Conservation (phyloP, 2,797 vertebrate genomes). For the Hippopotamyrus pictus region DNA sequence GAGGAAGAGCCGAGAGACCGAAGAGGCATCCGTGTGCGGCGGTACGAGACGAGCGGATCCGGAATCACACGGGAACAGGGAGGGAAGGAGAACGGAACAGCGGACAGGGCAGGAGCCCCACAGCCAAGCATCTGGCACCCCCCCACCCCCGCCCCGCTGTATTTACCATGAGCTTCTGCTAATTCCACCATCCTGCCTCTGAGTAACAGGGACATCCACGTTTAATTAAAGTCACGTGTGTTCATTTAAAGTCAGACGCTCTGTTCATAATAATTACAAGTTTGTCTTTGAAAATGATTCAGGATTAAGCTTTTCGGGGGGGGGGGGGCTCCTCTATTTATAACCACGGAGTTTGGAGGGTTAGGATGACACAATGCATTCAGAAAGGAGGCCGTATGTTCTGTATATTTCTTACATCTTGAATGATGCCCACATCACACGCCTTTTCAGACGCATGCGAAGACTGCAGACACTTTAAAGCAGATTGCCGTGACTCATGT, state of each 20-base stretch:
- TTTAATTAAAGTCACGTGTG: background rate
- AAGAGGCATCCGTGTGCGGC: background rate
- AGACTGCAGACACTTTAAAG: background rate
- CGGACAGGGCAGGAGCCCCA: background rate
- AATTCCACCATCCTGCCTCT: background rate
- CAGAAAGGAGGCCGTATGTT: background rate
- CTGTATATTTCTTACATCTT: background rate
- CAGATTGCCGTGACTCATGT: background rate
- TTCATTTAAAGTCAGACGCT: background rate
- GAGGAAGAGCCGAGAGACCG: background rate
- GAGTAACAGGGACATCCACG: background rate
- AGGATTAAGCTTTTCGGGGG: background rate
- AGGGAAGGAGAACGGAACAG: no score
- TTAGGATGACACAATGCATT: background rate
- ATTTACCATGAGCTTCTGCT: background rate
- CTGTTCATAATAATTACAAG: background rate
- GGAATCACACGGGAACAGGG: background rate
- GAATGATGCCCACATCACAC: background rate
- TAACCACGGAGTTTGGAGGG: background rate
- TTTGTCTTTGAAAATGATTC: background rate
- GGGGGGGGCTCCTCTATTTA: background rate
- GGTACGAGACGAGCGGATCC: background rate
- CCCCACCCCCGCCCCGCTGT: no score
- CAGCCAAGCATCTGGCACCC: background rate
- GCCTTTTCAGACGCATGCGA: background rate